Evolutionary conservation across 2,113 vertebrate genomes (phyloP).

Genomic region (Platichthys stellatus): DNA sequence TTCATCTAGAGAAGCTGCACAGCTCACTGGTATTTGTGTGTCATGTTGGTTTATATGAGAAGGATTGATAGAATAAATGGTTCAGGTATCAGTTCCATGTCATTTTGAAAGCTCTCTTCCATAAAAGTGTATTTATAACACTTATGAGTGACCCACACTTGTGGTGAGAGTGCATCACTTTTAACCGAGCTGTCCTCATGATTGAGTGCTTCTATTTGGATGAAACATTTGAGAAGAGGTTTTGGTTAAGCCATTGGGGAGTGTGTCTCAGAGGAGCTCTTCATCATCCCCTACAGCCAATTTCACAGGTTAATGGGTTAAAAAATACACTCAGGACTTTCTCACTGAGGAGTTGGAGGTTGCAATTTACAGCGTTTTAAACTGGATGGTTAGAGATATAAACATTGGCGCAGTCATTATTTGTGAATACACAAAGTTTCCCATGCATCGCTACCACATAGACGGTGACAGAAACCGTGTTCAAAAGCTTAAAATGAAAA

Average conservation of each 20-base stretch:
- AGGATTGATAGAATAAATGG: neutral
- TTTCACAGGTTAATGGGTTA: constrained; percentile 59
- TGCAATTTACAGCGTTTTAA: neutral
- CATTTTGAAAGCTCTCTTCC: constrained; percentile 23
- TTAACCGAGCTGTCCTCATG: constrained; percentile 54
- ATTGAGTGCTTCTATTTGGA: constrained; percentile 58
- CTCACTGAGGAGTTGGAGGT: constrained; percentile 5
- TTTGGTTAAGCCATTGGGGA: constrained; percentile 40
- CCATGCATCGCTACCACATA: neutral
- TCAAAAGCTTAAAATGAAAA: constrained; percentile 22
- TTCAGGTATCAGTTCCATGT: constrained; percentile 7
- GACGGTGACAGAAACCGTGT: neutral
- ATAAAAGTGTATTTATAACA: constrained; percentile 22
- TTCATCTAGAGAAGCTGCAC: neutral
- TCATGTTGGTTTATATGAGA: neutral
- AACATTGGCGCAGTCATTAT: neutral
- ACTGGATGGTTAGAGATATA: constrained; percentile 1
- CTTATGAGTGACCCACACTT: constrained; percentile 11
- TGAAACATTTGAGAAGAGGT: constrained; percentile 46
- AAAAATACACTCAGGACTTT: constrained; percentile 45
- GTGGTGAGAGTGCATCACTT: constrained; percentile 19
- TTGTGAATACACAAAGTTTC: neutral
- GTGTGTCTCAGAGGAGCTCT: constrained; percentile 45
- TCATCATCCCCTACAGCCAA: constrained; percentile 44
- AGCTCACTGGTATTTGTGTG: neutral